Evolutionary conservation across 2,888 invertebrate species (phyloP), one percentile per base, ranked within the genome.

Genomic region (Pyrrhosoma nymphula): DNA sequence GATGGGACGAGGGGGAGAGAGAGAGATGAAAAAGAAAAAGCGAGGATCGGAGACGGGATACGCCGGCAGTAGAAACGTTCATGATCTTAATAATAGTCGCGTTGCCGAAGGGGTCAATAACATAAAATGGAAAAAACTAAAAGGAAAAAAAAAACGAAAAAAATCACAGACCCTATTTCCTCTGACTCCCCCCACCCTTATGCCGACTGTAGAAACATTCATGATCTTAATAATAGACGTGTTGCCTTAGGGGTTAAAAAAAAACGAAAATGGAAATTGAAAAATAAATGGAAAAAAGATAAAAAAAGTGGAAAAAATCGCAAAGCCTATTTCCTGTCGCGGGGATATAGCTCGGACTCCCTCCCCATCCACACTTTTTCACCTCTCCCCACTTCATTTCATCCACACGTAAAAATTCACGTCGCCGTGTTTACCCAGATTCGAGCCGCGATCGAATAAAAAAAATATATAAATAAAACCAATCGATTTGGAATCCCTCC

Each of bases 391-490:
- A 69, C 93, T 60, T 93, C 93, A 93, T 93, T 93, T 60, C 91
- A 35, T 91, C 60, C 93, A n/a, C 47, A 75, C 63, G 93, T 93
- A 75, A 93, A 35, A 93, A 93, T 93, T 75, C 55, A 93, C 93
- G 93, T 35, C 55, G 63, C n/a, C 69, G 30, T 93, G 69, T 93
- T 75, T 93, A 93, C 93, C 93, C 93, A 93, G 63, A 93, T 93
- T 75, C 69, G 69, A 75, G 20, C n/a, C 69, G 16, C 69, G 47
- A 75, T 47, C 75, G 93, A 75, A 69, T 60, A 20, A 60, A 16
- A 20, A 60, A 60, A 60, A 60, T 20, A 60, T 20, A 60, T 20
- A 56, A 56, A 16, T 56, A 60, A 63, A 60, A 35, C n/a, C 89
- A 60, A 89, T 89, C 89, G 89, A 89, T 89, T 89, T 89, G 55